phyloP scores from a whole-genome alignment of 2,797 vertebrate species.

The Dendrocincla tyrannina region DNA sequence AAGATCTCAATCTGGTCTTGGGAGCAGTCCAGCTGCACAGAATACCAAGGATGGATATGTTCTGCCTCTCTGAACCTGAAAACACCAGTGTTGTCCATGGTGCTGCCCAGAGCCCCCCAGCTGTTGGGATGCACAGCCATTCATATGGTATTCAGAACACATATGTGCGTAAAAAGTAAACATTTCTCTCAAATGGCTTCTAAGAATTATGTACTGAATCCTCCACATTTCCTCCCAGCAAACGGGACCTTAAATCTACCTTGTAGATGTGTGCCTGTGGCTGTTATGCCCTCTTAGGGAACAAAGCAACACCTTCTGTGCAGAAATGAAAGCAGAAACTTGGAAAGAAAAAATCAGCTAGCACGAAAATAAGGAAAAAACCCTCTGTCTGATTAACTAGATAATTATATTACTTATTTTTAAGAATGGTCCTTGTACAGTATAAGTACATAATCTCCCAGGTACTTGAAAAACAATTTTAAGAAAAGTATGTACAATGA shows the following conservation, averaged over 20 bases:
- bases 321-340: not conserved
- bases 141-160: not conserved
- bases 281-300: not conserved
- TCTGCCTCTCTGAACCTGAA: not conserved
- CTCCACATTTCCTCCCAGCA: not conserved
- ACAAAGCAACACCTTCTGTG: not conserved
- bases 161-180: not conserved
- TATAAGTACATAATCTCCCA: not conserved
- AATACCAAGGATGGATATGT: not conserved
- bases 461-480: constrained; percentile 7
- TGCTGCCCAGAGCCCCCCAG: not conserved
- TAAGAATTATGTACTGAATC: not conserved
- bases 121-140: not conserved
- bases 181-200: not conserved
- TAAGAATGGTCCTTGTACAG: not conserved
- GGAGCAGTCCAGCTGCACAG: not conserved
- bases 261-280: not conserved
- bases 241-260: not conserved
- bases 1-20: not conserved
- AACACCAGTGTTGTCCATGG: rapidly evolving
- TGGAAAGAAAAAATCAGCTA: not conserved
- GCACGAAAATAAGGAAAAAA: not conserved
- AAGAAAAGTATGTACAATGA: not conserved
- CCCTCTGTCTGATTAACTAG: not conserved
- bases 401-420: constrained; percentile 27